Percentiles rank a stretch among this genome's conserved stretches.
These are phyloP conservation scores for Manis pentadactyla DNA, from an alignment of 2,797 vertebrate genomes.

Conservation along the genomic window DNA sequence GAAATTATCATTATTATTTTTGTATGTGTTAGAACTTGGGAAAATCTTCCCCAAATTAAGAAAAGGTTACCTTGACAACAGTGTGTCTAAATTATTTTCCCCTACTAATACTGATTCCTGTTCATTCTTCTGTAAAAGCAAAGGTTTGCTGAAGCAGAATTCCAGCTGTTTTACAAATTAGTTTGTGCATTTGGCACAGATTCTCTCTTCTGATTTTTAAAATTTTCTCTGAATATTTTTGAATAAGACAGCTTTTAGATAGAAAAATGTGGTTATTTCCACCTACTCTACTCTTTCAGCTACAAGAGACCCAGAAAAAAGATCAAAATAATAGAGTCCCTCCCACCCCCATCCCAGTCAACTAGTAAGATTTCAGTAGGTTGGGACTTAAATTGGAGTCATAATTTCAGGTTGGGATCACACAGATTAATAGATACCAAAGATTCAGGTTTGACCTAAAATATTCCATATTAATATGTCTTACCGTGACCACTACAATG, in stretches of 20 bases:
- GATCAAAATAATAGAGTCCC: not conserved
- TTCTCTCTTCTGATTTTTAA: not conserved
- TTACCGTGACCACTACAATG: not conserved
- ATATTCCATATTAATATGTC: not conserved
- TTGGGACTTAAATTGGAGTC: not conserved
- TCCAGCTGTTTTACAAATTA: not conserved
- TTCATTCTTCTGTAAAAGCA: not conserved
- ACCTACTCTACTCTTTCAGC: not conserved
- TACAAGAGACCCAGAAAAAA: not conserved
- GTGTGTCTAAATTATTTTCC: not conserved
- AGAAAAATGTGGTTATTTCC: not conserved
- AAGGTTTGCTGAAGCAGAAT: not conserved
- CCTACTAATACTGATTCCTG: not conserved
- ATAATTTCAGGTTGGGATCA: not conserved
- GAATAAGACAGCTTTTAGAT: conserved; percentile 1
- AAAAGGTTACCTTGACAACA: not conserved
- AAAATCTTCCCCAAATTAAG: not conserved
- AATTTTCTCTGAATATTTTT: not conserved
- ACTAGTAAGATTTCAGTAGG: not conserved
- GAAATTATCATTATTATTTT: not conserved
- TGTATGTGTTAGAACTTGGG: not conserved
- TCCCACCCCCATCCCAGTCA: not conserved
- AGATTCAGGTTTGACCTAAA: not conserved
- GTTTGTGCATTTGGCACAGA: not conserved
- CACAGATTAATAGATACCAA: not conserved